Evolutionary conservation across 2,113 vertebrate species (phyloP), one percentile per base, ranked within the genome.

Genomic region (Elephas maximus): DNA sequence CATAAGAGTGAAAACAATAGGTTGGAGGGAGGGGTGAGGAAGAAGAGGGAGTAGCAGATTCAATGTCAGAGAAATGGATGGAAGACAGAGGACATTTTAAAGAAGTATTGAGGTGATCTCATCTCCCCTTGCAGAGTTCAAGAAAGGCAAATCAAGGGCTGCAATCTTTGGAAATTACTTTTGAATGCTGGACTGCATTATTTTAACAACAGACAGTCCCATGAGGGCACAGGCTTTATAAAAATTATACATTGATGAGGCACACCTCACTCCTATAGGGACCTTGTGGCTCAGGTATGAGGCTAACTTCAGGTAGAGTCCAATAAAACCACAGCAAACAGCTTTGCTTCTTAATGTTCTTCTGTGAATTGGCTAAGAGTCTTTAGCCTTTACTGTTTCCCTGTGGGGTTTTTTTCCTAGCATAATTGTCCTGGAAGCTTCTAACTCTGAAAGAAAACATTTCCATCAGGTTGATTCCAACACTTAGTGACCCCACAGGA

Each of bases 391-490:
- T 67, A 57, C n/a, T 85, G 65, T 77, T 88, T 96, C 21, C 83
- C 80, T 48, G 30, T 53, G 23, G 21, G 65, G 1, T 2, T 76
- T 86, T 96, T 76, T 53, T 78, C 21, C 23, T 88, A 91, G 62
- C 44, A 90, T 48, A 95, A 93, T 57, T 90, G 44, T 93, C 57
- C 67, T 88, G 60, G n/a, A 69, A 92, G 80, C n/a, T 87, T 57
- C 44, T 83, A 69, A 77, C 57, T 90, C 76, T 88, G 57, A 88
- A 96, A 93, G 15, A 57, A 12, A 10, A 10, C 15, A 57, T 57
- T 57, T 57, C 11, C 53, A 57, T 57, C 53, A 57, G 53, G 53
- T 17, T 57, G 53, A 57, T 57, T 12, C 3, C 8, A 12, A 57
- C 53, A 15, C 15, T 2, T 12, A 57, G 15, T 14, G 4, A 57